Conservation (phyloP, 2,113 vertebrate species). For the Gobio gobio region DNA sequence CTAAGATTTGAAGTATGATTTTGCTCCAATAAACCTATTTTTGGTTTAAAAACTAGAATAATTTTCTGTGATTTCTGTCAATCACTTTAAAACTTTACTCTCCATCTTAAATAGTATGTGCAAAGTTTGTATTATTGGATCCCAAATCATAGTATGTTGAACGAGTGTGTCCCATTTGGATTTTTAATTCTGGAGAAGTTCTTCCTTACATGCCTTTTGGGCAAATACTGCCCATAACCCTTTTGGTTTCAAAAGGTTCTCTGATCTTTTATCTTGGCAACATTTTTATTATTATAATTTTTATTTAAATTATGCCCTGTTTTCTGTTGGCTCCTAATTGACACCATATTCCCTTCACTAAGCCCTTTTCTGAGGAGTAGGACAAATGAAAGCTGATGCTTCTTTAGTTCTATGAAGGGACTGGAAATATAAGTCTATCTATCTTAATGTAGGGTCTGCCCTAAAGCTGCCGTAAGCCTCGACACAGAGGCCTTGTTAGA, state of each 20-base stretch:
- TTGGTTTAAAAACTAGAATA: no score
- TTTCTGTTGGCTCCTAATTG: background rate
- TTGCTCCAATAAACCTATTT: no score
- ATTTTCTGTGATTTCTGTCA: no score
- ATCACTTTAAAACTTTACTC: no score
- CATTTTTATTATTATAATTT: background rate
- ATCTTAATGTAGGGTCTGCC: background rate
- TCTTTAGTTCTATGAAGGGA: background rate
- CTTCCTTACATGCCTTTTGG: background rate
- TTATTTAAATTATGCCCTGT: background rate
- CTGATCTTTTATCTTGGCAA: background rate
- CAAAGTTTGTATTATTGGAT: background rate
- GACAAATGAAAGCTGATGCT: background rate
- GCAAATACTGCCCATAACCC: background rate
- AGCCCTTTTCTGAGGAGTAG: conserved; percentile 1
- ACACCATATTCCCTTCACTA: background rate
- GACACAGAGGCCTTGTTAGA: background rate
- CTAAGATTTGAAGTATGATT: no score
- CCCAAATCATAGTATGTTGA: background rate
- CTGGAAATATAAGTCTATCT: background rate
- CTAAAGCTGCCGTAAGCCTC: background rate
- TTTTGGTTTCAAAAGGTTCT: background rate
- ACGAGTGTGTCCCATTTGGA: background rate
- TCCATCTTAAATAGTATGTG: background rate
- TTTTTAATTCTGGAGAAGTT: background rate